Base-by-base conservation (phyloP, 2,888 invertebrate genomes). In the Neelides folsomi region DNA sequence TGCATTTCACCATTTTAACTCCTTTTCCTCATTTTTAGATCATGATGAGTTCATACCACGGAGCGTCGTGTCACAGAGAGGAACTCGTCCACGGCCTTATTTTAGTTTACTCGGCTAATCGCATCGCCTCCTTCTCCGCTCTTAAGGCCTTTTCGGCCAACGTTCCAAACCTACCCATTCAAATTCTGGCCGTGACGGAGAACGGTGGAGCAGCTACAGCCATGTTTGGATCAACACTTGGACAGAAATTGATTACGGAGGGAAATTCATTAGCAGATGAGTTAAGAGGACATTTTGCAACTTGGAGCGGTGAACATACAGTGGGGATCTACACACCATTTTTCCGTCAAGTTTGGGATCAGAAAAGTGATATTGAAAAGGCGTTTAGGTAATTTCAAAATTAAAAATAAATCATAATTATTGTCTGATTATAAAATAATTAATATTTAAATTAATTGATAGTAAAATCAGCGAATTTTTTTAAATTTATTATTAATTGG, bases 331-430 rank as follows among this genome's bases (percentile, higher is more conserved):
- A 89, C 71, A 88, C 87, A 44, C 90, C 92, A 44, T 94, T 94
- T 76, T 87, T 94, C 75, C 89, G 90, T 70, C 90, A 90, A 71
- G 92, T 89, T 18, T 93, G 90, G 92, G 90, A 92, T 70, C 86
- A 88, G 66, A 90, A 92, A 66, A 88, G 87, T 27, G 90, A 92
- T 73, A 92, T 93, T 50, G 93, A 94, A 70, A 86, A 87, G 68
- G 84, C 90, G 15, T 87, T 87, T 71, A 83, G 89, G 57, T 57
- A 51, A 51, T 40, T 15, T n/a, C n/a, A n/a, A n/a, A n/a, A n/a
- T n/a, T n/a, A n/a, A n/a, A n/a, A n/a, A n/a, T n/a, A n/a, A n/a
- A n/a, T n/a, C n/a, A n/a, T n/a, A n/a, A n/a, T n/a, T n/a, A n/a
- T n/a, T n/a, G n/a, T n/a, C n/a, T n/a, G n/a, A n/a, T n/a, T n/a